phyloP scores from a whole-genome alignment of 2,888 invertebrate species.

The Galeruca laticollis region DNA sequence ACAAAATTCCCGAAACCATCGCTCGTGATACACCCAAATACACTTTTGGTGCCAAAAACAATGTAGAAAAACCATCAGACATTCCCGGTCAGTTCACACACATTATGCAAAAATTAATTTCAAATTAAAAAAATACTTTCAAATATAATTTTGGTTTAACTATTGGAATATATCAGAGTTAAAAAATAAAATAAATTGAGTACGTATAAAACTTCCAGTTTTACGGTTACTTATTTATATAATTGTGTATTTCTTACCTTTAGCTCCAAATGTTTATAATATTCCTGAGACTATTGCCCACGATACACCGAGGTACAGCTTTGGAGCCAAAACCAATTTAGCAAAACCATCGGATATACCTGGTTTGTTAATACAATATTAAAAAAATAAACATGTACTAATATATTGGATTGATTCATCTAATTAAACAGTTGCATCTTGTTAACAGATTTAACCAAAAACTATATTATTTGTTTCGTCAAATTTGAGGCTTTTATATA shows the following conservation, averaged over 20 bases:
- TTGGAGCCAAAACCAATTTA: conserved; percentile 74
- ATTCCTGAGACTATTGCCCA: conserved; percentile 66
- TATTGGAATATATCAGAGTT: too few relatives aligned
- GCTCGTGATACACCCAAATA: conserved; percentile 73
- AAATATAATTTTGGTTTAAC: too few relatives aligned
- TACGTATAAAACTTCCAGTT: too few relatives aligned
- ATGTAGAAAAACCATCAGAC: conserved; percentile 70
- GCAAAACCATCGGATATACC: conserved; percentile 65
- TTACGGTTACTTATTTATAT: conserved; percentile 7
- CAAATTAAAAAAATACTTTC: too few relatives aligned
- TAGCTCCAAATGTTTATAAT: conserved; percentile 70
- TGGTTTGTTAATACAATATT: not conserved
- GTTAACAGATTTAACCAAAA: too few relatives aligned
- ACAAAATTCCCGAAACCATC: conserved; percentile 69
- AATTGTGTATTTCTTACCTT: conserved; percentile 12
- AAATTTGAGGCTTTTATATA: too few relatives aligned
- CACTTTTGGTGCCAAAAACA: conserved; percentile 76
- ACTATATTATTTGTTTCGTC: too few relatives aligned
- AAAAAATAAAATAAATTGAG: too few relatives aligned
- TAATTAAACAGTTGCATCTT: not conserved
- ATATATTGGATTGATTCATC: not conserved
- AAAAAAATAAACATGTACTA: not conserved
- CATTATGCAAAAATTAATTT: too few relatives aligned
- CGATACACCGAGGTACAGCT: conserved; percentile 75
- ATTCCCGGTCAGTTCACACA: conserved; percentile 1